phyloP scores from a whole-genome alignment of 1,140 invertebrate species.

The Panonychus citri region DNA sequence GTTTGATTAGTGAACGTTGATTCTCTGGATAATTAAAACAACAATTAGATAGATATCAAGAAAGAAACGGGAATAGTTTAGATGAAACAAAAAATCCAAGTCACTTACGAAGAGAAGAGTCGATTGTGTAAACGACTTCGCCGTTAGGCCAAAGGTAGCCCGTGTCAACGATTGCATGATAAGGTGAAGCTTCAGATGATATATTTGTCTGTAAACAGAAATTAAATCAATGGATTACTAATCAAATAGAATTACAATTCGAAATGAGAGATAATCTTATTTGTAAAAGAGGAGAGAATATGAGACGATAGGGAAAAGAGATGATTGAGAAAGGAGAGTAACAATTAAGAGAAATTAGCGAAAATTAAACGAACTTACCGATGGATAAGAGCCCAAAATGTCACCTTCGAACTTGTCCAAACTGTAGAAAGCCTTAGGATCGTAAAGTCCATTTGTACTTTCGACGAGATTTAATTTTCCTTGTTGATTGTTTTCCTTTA shows the following conservation, averaged over 20 bases:
- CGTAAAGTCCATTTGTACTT: background rate
- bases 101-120: background rate
- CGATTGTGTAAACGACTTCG: background rate
- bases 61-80: background rate
- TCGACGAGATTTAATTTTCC: background rate
- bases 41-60: background rate
- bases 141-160: background rate
- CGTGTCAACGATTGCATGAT: background rate
- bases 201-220: too few relatives aligned
- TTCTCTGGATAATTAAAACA: background rate
- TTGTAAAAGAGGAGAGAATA: too few relatives aligned
- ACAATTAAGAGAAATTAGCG: too few relatives aligned
- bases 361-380: background rate
- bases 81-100: background rate
- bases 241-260: too few relatives aligned
- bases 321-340: too few relatives aligned
- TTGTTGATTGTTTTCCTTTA: too few relatives aligned
- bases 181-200: background rate
- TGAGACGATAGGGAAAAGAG: too few relatives aligned
- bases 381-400: background rate
- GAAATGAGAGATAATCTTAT: too few relatives aligned
- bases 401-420: background rate
- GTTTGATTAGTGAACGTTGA: background rate
- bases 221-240: too few relatives aligned
- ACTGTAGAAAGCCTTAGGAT: background rate